A percentile compares a stretch with the other conserved stretches of the same genome.
Evolutionary conservation across 2,797 vertebrate genomes (phyloP).

Genomic region (Rhabdophis nuchalis): DNA sequence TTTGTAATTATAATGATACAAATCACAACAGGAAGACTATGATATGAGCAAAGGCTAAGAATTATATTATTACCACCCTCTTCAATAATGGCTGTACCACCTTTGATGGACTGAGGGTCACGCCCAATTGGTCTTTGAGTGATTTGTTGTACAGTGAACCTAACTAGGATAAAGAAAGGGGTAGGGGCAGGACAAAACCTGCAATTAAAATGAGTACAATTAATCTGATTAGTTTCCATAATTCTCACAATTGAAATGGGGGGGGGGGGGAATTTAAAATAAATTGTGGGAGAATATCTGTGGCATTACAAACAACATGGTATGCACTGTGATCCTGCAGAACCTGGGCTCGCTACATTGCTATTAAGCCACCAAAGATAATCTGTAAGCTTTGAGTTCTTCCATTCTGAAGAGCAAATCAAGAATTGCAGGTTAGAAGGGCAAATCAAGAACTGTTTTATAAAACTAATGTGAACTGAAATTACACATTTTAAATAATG

Average conservation of each 20-base stretch:
- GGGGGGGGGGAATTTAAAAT: neutral
- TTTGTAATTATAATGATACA: neutral
- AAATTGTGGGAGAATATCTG: neutral
- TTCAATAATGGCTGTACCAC: neutral
- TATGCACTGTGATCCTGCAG: neutral
- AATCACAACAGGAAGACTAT: neutral
- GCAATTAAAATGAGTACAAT: neutral
- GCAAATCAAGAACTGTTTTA: neutral
- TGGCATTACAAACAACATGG: neutral
- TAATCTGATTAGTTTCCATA: neutral
- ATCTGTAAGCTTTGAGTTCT: neutral
- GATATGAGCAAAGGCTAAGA: neutral
- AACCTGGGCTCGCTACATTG: neutral
- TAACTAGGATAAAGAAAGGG: neutral
- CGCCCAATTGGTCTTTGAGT: neutral
- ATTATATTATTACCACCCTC: neutral
- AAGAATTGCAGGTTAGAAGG: neutral
- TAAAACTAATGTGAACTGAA: neutral
- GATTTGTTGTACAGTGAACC: neutral
- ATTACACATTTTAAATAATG: neutral
- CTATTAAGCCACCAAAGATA: neutral
- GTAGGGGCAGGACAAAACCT: neutral
- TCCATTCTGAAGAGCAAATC: neutral
- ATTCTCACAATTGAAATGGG: neutral
- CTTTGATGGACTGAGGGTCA: neutral